Evolutionary conservation across 2,797 vertebrate genomes (phyloP).

Genomic region (Orientallactaga sibirica): DNA sequence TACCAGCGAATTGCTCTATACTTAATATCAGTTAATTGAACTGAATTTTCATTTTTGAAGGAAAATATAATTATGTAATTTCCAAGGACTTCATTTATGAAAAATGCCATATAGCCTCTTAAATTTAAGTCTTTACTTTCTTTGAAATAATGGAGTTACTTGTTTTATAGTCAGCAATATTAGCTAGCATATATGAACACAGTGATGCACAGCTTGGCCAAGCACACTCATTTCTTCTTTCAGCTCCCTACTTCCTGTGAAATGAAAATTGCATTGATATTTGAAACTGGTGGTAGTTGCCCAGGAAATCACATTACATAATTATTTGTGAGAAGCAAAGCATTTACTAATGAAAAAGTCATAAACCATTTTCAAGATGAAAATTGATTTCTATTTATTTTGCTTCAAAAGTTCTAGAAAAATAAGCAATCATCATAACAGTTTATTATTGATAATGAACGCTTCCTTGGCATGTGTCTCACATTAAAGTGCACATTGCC

Average conservation of each 20-base stretch:
- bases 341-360: slow-evolving; percentile 66
- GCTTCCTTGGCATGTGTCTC: slow-evolving; percentile 82
- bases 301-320: slow-evolving; percentile 72
- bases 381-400: slow-evolving; percentile 86
- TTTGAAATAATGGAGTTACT: slow-evolving; percentile 48
- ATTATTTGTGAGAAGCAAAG: slow-evolving; percentile 61
- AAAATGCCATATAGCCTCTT: neutral
- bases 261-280: slow-evolving; percentile 63
- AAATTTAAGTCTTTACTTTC: slow-evolving; percentile 43
- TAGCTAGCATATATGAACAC: slow-evolving; percentile 58
- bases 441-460: slow-evolving; percentile 86
- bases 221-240: slow-evolving; percentile 72
- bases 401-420: slow-evolving; percentile 84
- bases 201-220: slow-evolving; percentile 71
- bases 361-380: slow-evolving; percentile 83
- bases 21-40: slow-evolving; percentile 54
- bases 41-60: slow-evolving; percentile 58
- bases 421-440: slow-evolving; percentile 85
- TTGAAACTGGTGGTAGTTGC: slow-evolving; percentile 78
- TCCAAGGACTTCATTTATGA: slow-evolving; percentile 58
- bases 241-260: slow-evolving; percentile 71
- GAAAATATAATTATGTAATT: slow-evolving; percentile 52
- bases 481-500: slow-evolving; percentile 83
- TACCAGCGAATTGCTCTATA: slow-evolving; percentile 52
- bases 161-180: neutral